Evolutionary conservation across 2,888 invertebrate genomes (phyloP).

Genomic region (Tillus elongatus): DNA sequence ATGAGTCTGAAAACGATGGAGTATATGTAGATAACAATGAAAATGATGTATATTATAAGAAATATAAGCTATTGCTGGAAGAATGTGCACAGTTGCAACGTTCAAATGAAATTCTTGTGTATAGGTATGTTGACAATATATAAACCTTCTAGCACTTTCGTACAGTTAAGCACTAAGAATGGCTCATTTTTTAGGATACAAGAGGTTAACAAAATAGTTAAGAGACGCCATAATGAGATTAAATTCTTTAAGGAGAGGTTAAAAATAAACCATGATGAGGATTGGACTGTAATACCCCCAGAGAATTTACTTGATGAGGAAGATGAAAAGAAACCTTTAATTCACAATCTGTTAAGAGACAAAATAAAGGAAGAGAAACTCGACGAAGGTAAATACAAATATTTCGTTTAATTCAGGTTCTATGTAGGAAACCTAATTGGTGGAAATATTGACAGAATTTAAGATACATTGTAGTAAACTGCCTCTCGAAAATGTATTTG

Average conservation of each 20-base stretch:
- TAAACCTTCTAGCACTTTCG: slow-evolving; percentile 15
- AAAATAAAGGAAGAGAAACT: slow-evolving; percentile 35
- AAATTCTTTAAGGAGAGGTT: slow-evolving; percentile 59
- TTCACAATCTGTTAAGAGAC: slow-evolving; percentile 22
- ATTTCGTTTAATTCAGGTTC: slow-evolving; percentile 6
- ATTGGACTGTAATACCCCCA: slow-evolving; percentile 45
- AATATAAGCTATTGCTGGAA: slow-evolving; percentile 62
- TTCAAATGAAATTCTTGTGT: slow-evolving; percentile 66
- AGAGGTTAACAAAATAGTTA: slow-evolving; percentile 59
- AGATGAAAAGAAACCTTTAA: slow-evolving; percentile 46
- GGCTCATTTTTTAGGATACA: slow-evolving; percentile 49
- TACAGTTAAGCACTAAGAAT: not conserved
- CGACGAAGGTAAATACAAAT: slow-evolving; percentile 21
- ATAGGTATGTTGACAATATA: slow-evolving; percentile 42
- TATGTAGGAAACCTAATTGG: too few species aligned
- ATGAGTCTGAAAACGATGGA: slow-evolving; percentile 51
- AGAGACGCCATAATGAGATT: slow-evolving; percentile 58
- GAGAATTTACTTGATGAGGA: slow-evolving; percentile 34
- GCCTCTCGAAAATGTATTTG: too few species aligned
- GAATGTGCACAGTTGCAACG: slow-evolving; percentile 68
- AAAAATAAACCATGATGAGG: slow-evolving; percentile 60
- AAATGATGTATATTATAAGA: slow-evolving; percentile 61
- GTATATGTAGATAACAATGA: slow-evolving; percentile 44
- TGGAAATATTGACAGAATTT: too few species aligned
- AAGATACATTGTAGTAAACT: too few species aligned